Base-by-base conservation (phyloP, 2,888 invertebrate genomes). In the Gonocerus acuteangulatus region DNA sequence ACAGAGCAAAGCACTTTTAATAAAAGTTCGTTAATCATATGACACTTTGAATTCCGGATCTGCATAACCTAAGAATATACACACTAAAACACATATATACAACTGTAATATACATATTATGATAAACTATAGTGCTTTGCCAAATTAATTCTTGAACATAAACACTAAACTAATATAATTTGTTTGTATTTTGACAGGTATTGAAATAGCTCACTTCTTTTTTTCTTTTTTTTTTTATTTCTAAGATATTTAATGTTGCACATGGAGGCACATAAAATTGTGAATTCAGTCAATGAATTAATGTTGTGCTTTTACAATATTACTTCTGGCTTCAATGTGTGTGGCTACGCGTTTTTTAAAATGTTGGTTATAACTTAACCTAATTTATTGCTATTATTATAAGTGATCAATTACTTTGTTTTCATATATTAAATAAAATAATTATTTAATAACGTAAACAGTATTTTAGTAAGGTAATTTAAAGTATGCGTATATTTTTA, bases 11-110 rank as follows among this genome's bases (percentile, higher is more conserved):
- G 62, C 62, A 62, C 56, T 62, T 64, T 42, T 36, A 62, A 61
- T n/a, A 54, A 45, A 49, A 47, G 47, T 44, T 22, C 16, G n/a
- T 54, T 48, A 48, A 18, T 52, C 34, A 27, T 61, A 64, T 64
- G 63, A 64, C 63, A 64, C 63, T 32, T 61, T 32, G 63, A 64
- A 64, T 64, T 57, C 63, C 63, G 60, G 60, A 36, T 63, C 21
- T 44, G 42, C 42, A 54, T 21, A 51, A 45, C 22, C 51, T 51
- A 51, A 42, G n/a, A 52, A 57, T 51, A 3, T 48, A 60, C 56
- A 48, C 39, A 58, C 44, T 49, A 52, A 52, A 42, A 49, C 48
- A 57, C 42, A 54, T 57, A 39, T 51, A 58, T 61, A 49, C 60
- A 63, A 63, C 22, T 58, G 32, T 36, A 58, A 45, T 52, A 34